Base-by-base conservation (phyloP, 2,113 vertebrate species). In the Esox niger region DNA sequence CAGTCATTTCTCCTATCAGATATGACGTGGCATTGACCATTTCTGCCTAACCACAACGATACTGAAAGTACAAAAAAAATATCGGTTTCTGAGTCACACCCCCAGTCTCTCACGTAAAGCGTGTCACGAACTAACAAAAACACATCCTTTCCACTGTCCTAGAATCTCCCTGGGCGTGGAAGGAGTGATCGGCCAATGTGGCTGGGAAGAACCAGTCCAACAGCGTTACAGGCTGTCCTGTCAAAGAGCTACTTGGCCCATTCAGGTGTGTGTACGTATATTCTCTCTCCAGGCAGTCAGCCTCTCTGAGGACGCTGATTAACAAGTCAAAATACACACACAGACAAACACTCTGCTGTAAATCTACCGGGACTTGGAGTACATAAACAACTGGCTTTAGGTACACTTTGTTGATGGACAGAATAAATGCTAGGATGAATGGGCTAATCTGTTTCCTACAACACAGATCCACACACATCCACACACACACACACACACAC, bases 331-430 rank as follows among this genome's bases (percentile, higher is more conserved):
- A 68, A 74, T 62, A 79, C 62, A 43, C 56, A 27, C 49, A 49
- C 57, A n/a, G n/a, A n/a, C n/a, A n/a, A n/a, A n/a, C n/a, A 77
- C 70, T 71, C 63, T 84, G 66, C 71, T 17, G 38, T 43, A 62
- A 66, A 62, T 66, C 57, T 66, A 65, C 67, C 73, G 57, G 64
- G 68, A 73, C 64, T 58, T 57, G 54, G n/a, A 6, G 56, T 55
- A 57, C 75, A 69, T 66, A 72, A 84, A 80, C 79, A 85, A 65
- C 43, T 59, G 21, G 32, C 46, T 66, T 62, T 59, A 66, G 64
- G 73, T 66, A 82, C 79, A 82, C 60, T 72, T 5, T 43, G 61
- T 33, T 49, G 52, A 64, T 38, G 66, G 47, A n/a, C 54, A 66
- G 58, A 46, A 69, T 49, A 46, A 58, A n/a, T 27, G 25, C 27